phyloP scores from a whole-genome alignment of 1,140 invertebrate genomes.

The Ganaspis sp. region DNA sequence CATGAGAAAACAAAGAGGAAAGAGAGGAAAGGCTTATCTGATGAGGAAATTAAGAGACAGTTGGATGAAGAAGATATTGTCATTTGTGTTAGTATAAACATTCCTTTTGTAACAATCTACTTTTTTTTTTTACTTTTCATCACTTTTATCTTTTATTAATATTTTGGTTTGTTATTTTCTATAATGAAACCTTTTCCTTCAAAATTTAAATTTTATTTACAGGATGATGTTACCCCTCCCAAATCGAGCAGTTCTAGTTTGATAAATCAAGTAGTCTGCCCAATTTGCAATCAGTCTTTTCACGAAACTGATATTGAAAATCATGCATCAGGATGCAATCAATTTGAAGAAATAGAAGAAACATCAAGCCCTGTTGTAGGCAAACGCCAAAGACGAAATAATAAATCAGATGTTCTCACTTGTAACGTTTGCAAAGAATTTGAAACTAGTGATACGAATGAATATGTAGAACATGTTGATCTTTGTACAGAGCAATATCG shows the following conservation, averaged over 20 bases:
- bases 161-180: too few species aligned
- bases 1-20: slow-evolving; percentile 3
- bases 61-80: neutral
- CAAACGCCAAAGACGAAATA: slow-evolving; percentile 34
- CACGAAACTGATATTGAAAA: slow-evolving; percentile 50
- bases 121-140: too few species aligned
- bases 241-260: neutral
- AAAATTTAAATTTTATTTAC: neutral
- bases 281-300: slow-evolving; percentile 61
- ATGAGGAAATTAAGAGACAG: neutral
- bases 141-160: neutral
- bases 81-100: slow-evolving; percentile 17
- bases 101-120: too few species aligned
- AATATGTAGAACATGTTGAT: slow-evolving; percentile 52
- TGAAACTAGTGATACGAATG: slow-evolving; percentile 41
- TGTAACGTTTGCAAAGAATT: slow-evolving; percentile 55
- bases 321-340: slow-evolving; percentile 61
- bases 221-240: neutral
- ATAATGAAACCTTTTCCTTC: too few species aligned
- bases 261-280: slow-evolving; percentile 45
- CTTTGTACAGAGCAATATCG: slow-evolving; percentile 45
- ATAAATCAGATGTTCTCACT: neutral
- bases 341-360: slow-evolving; percentile 42
- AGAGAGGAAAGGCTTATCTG: neutral
- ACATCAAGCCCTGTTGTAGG: slow-evolving; percentile 21